phyloP scores from a whole-genome alignment of 2,113 vertebrate genomes.

The Glareola pratincola region DNA sequence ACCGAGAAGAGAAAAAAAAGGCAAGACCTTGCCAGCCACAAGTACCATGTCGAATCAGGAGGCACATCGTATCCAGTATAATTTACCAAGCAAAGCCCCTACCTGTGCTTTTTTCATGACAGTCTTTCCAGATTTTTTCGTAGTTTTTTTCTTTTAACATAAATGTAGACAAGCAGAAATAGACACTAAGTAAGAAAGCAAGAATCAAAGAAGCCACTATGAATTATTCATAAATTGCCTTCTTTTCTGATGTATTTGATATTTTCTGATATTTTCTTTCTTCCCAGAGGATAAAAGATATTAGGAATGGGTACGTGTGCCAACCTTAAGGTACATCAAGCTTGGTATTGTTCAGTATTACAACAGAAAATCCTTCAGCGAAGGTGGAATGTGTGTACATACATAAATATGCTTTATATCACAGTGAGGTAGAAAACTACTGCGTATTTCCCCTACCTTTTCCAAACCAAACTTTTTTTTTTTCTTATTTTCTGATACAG shows the following conservation, averaged over 20 bases:
- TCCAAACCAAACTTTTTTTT: neutral
- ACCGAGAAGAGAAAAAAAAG: neutral
- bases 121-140: neutral
- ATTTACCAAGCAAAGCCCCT: neutral
- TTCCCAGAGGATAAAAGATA: slow-evolving; percentile 8
- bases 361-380: neutral
- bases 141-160: neutral
- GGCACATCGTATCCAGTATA: neutral
- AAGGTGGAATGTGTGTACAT: neutral
- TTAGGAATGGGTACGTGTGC: neutral
- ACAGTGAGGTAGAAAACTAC: neutral
- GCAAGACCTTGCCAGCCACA: neutral
- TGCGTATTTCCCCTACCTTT: neutral
- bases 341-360: neutral
- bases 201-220: slow-evolving; percentile 33
- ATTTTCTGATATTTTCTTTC: slow-evolving; percentile 51
- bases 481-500: neutral
- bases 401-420: neutral
- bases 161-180: neutral
- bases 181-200: slow-evolving; percentile 51
- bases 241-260: slow-evolving; percentile 28
- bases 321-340: neutral
- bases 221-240: slow-evolving; percentile 55
- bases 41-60: neutral
- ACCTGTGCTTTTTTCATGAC: neutral